Evolutionary conservation across 2,888 invertebrate species (phyloP).

Genomic region (Coenonympha glycerion): DNA sequence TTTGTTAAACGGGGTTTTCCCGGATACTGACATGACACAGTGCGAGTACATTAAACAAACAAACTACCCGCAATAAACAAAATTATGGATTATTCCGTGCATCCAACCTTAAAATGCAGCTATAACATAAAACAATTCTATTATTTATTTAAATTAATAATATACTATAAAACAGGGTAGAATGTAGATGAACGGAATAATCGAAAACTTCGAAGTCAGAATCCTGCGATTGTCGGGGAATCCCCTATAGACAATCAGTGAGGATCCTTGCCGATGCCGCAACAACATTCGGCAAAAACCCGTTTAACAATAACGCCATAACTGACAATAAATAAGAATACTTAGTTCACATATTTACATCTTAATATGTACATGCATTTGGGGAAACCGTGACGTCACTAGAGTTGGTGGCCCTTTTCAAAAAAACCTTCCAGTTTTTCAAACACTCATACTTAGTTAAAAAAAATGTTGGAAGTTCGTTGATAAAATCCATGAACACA

Average conservation of each 20-base stretch:
- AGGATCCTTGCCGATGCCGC: neutral
- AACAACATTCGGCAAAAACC: neutral
- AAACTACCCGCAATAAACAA: neutral
- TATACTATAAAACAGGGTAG: too few species aligned
- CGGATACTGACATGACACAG: neutral
- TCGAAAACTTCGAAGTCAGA: too few species aligned
- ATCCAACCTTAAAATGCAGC: too few species aligned
- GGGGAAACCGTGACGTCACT: slow-evolving; percentile 11
- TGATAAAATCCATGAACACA: neutral
- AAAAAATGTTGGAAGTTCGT: too few species aligned
- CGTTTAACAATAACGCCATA: slow-evolving; percentile 25
- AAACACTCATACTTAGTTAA: too few species aligned
- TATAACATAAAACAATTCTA: too few species aligned
- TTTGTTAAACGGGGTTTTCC: neutral
- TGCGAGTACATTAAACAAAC: neutral
- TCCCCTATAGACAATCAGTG: neutral
- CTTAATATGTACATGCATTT: slow-evolving; percentile 59
- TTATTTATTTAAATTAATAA: too few species aligned
- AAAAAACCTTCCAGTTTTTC: neutral
- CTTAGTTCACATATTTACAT: slow-evolving; percentile 69
- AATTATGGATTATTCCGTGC: too few species aligned
- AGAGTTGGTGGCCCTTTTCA: neutral
- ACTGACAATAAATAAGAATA: slow-evolving; percentile 51
- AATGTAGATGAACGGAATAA: too few species aligned
- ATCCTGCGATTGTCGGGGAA: too few species aligned